Evolutionary conservation across 2,113 vertebrate genomes (phyloP), one percentile per base, ranked within the genome.

Genomic region (Etia nguti): DNA sequence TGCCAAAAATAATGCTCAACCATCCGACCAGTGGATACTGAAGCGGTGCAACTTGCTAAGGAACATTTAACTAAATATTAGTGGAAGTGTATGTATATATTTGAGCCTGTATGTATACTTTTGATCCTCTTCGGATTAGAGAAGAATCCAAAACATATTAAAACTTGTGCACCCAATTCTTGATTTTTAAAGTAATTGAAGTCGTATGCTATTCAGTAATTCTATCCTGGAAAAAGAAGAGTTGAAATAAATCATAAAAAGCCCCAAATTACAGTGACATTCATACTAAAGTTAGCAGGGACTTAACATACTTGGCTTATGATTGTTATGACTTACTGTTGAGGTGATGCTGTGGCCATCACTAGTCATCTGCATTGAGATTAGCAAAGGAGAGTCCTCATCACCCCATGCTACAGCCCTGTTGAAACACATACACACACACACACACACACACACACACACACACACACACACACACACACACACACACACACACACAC

Each of bases 331-430:
- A 89, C 95, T 91, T 91, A 95, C 95, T 95, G 88, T 86, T 10
- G 82, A 88, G 94, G 92, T 90, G 96, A 95, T 94, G 92, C 90
- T 93, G 94, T 96, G 95, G 95, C 96, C 96, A 97, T 97, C 96
- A 94, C 96, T 96, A 95, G 95, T 95, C 94, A 95, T 95, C 94
- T 94, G 96, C 95, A 95, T 91, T 81, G 83, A 94, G 86, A 89
- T 95, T 92, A 92, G 89, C 88, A 86, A 93, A 94, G 79, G 92
- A 92, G 85, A 90, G 87, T 94, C 95, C 91, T 95, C 95, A 92
- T 95, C 93, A 94, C 90, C 95, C 93, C 93, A 94, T 94, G 50
- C 75, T 94, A 73, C 82, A 62, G 87, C 88, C 93, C 94, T 96
- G 86, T 70, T 62, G 11, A 90, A 26, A 91, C 29, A 92, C 59